Base-by-base conservation (phyloP, 2,888 invertebrate genomes). In the Didymodactylos carnosus region DNA sequence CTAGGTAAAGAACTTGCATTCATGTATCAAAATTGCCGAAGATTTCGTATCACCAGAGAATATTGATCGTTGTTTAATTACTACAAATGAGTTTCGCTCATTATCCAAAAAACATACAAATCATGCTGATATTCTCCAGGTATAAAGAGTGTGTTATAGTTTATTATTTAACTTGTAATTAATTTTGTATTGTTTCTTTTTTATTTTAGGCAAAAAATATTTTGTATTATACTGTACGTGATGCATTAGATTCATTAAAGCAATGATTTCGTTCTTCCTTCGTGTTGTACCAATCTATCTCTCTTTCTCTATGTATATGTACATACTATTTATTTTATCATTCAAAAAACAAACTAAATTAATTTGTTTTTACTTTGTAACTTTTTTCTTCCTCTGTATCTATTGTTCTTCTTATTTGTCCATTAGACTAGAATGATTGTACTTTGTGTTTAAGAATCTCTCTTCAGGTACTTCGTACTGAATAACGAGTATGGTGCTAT, bases 21-120 rank as follows among this genome's bases (percentile, higher is more conserved):
- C 93, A 83, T 97, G 97, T 84, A 92, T 97, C 80, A 97, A 95
- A 84, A 92, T 95, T 71, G 95, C 97, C 0, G 94, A 94, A 83
- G 95, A 97, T 84, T 97, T 97, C 85, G 95, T 97, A 0, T 94
- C 95, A 6, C 95, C 95, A 0, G 95, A 97, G 84, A 94, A 95
- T 83, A 90, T 97, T 35, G 90, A 91, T 62, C 92, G 94, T 80
- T 97, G 95, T 85, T 94, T 95, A 86, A 90, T 91, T 82, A 86
- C 97, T 78, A 95, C 94, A 39, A 92, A 94, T 81, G 94, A 97
- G 85, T 95, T 97, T 86, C 88, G 95, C 5, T 89, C 90, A 73
- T 86, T 97, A 76, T 92, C 93, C 25, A 91, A 92, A 80, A 90
- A 90, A 76, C 95, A 95, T 85, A 89, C 91, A 77, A 95, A 97